phyloP scores from a whole-genome alignment of 2,888 invertebrate genomes.

The Serrognathus titanus region DNA sequence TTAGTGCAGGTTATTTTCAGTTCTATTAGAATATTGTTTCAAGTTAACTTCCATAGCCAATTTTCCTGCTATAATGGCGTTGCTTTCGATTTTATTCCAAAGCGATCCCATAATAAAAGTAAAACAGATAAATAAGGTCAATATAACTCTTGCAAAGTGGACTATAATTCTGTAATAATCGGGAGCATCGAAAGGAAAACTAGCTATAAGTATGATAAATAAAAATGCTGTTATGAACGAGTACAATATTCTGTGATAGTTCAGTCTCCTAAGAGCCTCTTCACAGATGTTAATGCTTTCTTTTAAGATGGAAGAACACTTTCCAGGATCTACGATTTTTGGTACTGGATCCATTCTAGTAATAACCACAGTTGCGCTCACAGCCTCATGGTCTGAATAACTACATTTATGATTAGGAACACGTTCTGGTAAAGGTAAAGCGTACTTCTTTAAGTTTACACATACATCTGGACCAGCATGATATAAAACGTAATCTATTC shows the following conservation, averaged over 20 bases:
- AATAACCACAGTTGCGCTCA: slow-evolving; percentile 56
- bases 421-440: slow-evolving; percentile 68
- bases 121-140: slow-evolving; percentile 66
- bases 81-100: slow-evolving; percentile 79
- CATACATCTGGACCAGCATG: slow-evolving; percentile 43
- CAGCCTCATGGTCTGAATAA: slow-evolving; percentile 89
- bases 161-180: slow-evolving; percentile 49
- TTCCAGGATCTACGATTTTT: slow-evolving; percentile 21
- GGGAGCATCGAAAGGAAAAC: slow-evolving; percentile 51
- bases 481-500: slow-evolving; percentile 91
- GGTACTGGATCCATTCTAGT: slow-evolving; percentile 14
- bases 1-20: no score
- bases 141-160: slow-evolving; percentile 59
- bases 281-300: slow-evolving; percentile 61
- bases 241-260: slow-evolving; percentile 54
- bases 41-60: slow-evolving; percentile 63
- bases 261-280: slow-evolving; percentile 53
- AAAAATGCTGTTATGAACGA: slow-evolving; percentile 52
- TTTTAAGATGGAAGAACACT: slow-evolving; percentile 46
- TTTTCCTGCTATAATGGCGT: slow-evolving; percentile 73
- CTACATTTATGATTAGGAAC: slow-evolving; percentile 71
- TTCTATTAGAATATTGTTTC: slow-evolving; percentile 17
- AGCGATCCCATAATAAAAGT: slow-evolving; percentile 73
- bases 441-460: slow-evolving; percentile 55
- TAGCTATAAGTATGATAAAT: slow-evolving; percentile 54